Base-by-base conservation (phyloP, 2,888 invertebrate genomes). In the Charanyca ferruginea region DNA sequence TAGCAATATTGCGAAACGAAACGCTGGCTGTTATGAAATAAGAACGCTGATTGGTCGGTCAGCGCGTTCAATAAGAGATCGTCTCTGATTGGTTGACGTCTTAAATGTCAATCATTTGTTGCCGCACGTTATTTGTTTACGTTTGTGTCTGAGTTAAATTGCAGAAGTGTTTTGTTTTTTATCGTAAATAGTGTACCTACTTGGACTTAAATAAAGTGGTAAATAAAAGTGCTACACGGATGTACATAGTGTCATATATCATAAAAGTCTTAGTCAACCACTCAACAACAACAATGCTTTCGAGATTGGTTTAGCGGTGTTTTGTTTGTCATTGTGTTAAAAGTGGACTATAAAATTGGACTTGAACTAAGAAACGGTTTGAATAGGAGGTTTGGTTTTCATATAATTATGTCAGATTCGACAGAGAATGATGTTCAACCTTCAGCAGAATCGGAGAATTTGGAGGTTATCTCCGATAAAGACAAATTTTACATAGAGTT, bases 391-490 rank as follows among this genome's bases (percentile, higher is more conserved):
- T 53, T 53, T 53, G 53, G 53, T 53, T 53, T 53, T 53, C 53
- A 54, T 42, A 55, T 57, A 42, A 45, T 54, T 45, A 44, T 64
- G 57, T 51, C 48, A 64, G 57, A 64, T 53, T 57, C 64, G 47
- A 53, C 64, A 64, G 55, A 61, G 52, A 61, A 52, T 61, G 52
- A 61, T 61, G 61, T 61, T 61, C 44, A 61, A 61, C 61, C 52
- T 65, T 65, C 54, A 47, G 51, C 64, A 58, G 58, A 65, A 65
- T 65, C 64, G 64, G 64, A 52, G 51, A 66, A 66, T 59, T 66
- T 59, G 45, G 59, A 66, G 53, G 53, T 53, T 53, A 53, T 42
- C 53, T 53, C 53, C 53, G 41, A 53, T 55, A 66, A 62, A 67
- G 57, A 67, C 49, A 61, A 47, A 57, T 67, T 57, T 62, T 51